A percentile compares a stretch with the other conserved stretches of the same genome.
These are phyloP conservation scores for Drosophila ustulata DNA, from an alignment of 2,888 invertebrate genomes.

Conservation along the genomic window DNA sequence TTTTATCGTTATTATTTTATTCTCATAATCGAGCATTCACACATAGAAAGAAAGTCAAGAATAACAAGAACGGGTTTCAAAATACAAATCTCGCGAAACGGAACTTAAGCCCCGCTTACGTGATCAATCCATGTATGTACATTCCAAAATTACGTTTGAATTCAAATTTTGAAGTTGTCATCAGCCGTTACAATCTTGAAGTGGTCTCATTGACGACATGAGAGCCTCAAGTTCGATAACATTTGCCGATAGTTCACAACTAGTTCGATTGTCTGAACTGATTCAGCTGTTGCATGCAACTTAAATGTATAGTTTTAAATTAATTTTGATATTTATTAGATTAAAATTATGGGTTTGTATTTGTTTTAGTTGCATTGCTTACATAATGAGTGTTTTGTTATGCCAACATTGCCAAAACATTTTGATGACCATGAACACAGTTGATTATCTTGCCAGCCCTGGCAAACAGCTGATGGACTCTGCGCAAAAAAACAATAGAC, in stretches of 20 bases:
- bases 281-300: not conserved
- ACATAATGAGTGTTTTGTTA: not conserved
- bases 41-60: constrained; percentile 67
- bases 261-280: constrained; percentile 14
- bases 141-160: constrained; percentile 1
- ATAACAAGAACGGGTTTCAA: constrained; percentile 63
- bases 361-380: not conserved
- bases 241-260: not conserved
- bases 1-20: constrained; percentile 10
- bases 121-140: not conserved
- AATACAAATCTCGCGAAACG: constrained; percentile 8
- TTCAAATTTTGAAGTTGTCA: constrained; percentile 8
- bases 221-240: constrained; percentile 6
- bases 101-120: constrained; percentile 25
- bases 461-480: constrained; percentile 33
- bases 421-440: not conserved
- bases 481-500: not conserved
- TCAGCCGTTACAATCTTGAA: constrained; percentile 23
- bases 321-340: not conserved
- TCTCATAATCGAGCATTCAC: constrained; percentile 63
- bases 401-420: not conserved
- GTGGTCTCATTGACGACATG: constrained; percentile 30
- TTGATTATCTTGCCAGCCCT: constrained; percentile 28
- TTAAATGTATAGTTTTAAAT: no score
- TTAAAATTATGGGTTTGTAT: no score